Evolutionary conservation across 2,888 invertebrate species (phyloP).

Genomic region (Lingula anatina): DNA sequence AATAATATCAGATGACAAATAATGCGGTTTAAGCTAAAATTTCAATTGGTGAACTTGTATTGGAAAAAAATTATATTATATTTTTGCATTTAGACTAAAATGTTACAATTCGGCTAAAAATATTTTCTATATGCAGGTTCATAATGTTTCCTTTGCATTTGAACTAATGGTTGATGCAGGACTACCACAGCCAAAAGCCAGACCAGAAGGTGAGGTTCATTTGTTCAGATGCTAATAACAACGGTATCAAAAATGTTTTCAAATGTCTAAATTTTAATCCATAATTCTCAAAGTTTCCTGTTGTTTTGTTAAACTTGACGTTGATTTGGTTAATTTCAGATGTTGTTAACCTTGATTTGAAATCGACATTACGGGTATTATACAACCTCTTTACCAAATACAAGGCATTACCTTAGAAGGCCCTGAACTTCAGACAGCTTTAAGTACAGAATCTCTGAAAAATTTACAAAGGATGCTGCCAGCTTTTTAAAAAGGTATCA

Average conservation of each 20-base stretch:
- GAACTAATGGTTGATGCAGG: constrained; percentile 97
- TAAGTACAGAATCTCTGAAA: neutral
- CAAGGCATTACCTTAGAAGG: constrained; percentile 55
- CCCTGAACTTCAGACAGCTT: neutral
- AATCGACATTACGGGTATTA: constrained; percentile 91
- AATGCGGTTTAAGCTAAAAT: too few relatives aligned
- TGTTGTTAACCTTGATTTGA: constrained; percentile 95
- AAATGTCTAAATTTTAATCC: too few relatives aligned
- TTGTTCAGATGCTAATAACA: neutral
- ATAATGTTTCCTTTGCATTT: constrained; percentile 94
- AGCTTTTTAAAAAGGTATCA: neutral
- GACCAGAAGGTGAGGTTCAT: constrained; percentile 76
- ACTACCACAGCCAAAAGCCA: constrained; percentile 84
- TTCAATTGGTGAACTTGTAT: too few relatives aligned
- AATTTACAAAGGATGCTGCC: neutral
- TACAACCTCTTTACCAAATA: constrained; percentile 97
- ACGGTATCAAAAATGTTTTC: too few relatives aligned
- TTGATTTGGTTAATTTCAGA: constrained; percentile 69
- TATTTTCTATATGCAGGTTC: too few relatives aligned
- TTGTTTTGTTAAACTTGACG: too few relatives aligned
- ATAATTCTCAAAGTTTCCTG: too few relatives aligned
- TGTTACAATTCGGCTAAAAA: too few relatives aligned
- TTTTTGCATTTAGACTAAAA: too few relatives aligned
- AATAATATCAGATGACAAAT: too few relatives aligned
- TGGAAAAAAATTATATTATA: too few relatives aligned